Conservation (phyloP, 2,888 invertebrate species). For the Drosophila mayaguana region DNA sequence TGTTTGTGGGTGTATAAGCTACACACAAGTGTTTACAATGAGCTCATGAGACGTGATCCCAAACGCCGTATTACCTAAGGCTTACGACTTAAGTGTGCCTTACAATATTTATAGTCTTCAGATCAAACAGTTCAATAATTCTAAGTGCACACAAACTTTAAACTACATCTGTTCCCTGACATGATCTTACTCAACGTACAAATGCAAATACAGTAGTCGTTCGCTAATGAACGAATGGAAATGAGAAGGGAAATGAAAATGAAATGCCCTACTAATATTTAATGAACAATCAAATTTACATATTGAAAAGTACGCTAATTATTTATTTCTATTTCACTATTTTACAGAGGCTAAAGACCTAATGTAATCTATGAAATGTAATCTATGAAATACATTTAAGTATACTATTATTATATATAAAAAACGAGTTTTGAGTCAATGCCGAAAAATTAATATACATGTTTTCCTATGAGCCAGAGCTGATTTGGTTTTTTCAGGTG, state of each 20-base stretch:
- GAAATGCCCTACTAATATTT: not conserved
- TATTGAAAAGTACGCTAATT: not conserved
- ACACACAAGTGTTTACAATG: slow-evolving; percentile 17
- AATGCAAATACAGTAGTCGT: not conserved
- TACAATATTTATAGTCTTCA: not conserved
- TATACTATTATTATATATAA: not conserved
- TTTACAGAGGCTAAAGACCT: not conserved
- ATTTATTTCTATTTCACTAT: not conserved
- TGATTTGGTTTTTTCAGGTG: not conserved
- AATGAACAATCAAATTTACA: not conserved
- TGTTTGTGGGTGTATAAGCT: not conserved
- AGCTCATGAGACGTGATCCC: slow-evolving; percentile 38
- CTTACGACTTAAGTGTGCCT: not conserved
- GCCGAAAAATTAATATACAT: not conserved
- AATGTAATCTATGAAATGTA: not conserved
- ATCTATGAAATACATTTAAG: not conserved
- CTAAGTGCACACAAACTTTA: slow-evolving; percentile 6
- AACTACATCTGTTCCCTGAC: not conserved
- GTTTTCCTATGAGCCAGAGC: not conserved
- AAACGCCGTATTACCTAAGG: slow-evolving; percentile 11
- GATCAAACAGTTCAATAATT: slow-evolving; percentile 2
- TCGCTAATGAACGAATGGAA: not conserved
- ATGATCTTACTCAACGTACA: slow-evolving; percentile 15
- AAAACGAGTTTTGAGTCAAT: not conserved
- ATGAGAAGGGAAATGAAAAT: not conserved